phyloP scores from a whole-genome alignment of 2,113 vertebrate species.

The Tragelaphus buxtoni region DNA sequence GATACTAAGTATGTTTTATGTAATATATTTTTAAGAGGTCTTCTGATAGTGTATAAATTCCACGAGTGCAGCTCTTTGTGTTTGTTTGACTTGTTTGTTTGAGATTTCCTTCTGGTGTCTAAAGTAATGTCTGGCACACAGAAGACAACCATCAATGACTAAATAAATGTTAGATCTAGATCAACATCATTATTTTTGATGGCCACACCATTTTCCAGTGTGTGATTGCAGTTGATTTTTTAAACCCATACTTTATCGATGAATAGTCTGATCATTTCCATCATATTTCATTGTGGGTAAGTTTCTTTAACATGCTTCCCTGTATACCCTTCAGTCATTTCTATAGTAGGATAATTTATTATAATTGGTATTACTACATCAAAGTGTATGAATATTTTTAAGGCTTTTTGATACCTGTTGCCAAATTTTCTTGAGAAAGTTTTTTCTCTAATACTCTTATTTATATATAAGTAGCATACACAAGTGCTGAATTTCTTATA shows the following conservation, averaged over 20 bases:
- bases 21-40: not conserved
- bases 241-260: not conserved
- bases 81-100: not conserved
- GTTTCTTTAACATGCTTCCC: not conserved
- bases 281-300: not conserved
- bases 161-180: not conserved
- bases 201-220: not conserved
- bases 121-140: not conserved
- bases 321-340: not conserved
- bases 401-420: not conserved
- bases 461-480: not conserved
- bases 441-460: not conserved
- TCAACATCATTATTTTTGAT: not conserved
- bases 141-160: not conserved
- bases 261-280: not conserved
- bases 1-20: not conserved
- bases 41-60: not conserved
- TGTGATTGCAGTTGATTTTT: not conserved
- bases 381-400: not conserved
- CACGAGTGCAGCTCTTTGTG: not conserved
- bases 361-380: not conserved
- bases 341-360: not conserved
- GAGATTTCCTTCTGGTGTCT: not conserved
- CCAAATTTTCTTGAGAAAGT: not conserved
- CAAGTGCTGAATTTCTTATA: not conserved